Evolutionary conservation across 2,113 vertebrate species (phyloP).

Genomic region (Rhadina sibilatrix): DNA sequence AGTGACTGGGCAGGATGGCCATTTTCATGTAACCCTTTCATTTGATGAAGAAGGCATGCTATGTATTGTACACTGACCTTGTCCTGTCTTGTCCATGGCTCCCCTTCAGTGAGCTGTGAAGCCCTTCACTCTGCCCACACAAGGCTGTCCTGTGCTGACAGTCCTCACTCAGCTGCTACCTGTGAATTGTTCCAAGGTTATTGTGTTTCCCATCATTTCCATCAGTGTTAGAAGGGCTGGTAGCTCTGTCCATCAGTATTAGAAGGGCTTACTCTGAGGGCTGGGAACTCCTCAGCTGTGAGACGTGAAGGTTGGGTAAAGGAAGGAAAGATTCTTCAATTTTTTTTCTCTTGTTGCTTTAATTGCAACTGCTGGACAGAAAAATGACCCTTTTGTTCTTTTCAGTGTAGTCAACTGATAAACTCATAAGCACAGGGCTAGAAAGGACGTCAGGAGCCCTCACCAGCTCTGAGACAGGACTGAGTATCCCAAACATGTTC

Average conservation of each 20-base stretch:
- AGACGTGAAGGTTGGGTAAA: not conserved
- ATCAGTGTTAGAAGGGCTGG: not conserved
- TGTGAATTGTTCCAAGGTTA: not conserved
- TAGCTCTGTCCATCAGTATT: not conserved
- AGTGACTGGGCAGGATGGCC: not conserved
- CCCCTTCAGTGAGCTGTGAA: not conserved
- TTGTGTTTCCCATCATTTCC: not conserved
- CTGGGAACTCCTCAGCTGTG: not conserved
- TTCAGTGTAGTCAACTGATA: not conserved
- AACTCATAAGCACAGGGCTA: not conserved
- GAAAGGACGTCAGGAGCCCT: not conserved
- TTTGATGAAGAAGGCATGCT: conserved; percentile 5
- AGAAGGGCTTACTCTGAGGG: not conserved
- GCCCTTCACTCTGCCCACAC: not conserved
- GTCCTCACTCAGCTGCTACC: not conserved
- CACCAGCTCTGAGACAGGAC: not conserved
- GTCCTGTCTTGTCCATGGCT: not conserved
- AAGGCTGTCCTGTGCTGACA: not conserved
- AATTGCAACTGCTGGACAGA: not conserved
- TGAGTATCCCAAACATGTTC: not conserved
- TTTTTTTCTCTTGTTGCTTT: not conserved
- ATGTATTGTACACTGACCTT: not conserved
- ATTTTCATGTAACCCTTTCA: not conserved
- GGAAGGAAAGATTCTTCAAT: not conserved
- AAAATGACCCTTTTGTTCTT: not conserved